These are phyloP conservation scores for Junco hyemalis DNA, from an alignment of 2,113 vertebrate species.

Conservation along the genomic window DNA sequence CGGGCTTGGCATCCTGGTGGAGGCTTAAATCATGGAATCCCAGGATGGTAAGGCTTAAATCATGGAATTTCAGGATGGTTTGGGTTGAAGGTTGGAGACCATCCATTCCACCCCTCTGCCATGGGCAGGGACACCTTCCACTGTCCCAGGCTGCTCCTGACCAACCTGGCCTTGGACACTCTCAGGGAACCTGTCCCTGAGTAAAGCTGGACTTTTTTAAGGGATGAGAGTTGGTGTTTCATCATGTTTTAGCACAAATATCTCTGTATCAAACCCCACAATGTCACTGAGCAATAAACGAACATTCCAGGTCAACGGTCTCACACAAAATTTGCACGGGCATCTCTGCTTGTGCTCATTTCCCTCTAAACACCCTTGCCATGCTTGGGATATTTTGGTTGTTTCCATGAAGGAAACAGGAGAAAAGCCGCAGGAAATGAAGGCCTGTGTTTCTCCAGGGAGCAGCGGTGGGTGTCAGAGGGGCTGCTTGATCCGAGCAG, in stretches of 20 bases:
- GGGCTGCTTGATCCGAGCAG: not conserved
- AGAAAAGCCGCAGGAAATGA: not conserved
- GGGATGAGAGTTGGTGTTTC: not conserved
- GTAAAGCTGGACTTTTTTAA: not conserved
- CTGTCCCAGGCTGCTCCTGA: not conserved
- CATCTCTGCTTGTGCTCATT: not conserved
- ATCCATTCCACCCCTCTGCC: not conserved
- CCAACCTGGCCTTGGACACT: not conserved
- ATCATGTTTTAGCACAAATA: not conserved
- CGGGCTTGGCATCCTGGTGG: not conserved
- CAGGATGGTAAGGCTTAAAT: not conserved
- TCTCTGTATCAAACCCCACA: not conserved
- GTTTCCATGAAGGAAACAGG: accelerated
- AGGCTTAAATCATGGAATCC: not conserved
- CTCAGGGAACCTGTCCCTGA: not conserved
- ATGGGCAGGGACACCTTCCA: not conserved
- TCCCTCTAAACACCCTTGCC: not conserved
- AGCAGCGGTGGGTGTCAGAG: not conserved
- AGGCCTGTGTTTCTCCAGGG: not conserved
- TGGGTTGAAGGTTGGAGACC: not conserved
- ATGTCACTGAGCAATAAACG: accelerated
- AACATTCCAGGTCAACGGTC: accelerated
- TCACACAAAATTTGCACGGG: accelerated
- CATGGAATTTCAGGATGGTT: too few species aligned
- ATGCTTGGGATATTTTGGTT: accelerated